phyloP scores from a whole-genome alignment of 1,140 invertebrate genomes.

The Hesperophylax magnus region DNA sequence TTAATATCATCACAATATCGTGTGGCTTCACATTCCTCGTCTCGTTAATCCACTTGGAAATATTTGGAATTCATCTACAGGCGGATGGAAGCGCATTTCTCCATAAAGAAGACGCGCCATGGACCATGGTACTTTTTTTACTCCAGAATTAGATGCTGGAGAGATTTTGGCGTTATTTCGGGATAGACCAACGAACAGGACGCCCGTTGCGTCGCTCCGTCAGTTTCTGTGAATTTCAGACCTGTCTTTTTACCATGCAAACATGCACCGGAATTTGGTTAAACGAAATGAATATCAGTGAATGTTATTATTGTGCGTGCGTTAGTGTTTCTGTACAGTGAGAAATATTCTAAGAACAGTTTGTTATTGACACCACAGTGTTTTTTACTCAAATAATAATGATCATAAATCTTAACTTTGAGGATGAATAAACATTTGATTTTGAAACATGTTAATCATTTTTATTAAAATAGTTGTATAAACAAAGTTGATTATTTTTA shows the following conservation, averaged over 20 bases:
- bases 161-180: slow-evolving; percentile 34
- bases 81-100: slow-evolving; percentile 13
- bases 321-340: too few relatives aligned
- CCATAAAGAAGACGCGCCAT: slow-evolving; percentile 31
- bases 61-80: slow-evolving; percentile 23
- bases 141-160: slow-evolving; percentile 30
- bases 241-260: background rate
- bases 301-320: too few relatives aligned
- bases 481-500: too few relatives aligned
- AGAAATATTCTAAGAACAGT: too few relatives aligned
- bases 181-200: slow-evolving; percentile 11
- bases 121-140: slow-evolving; percentile 18
- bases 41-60: slow-evolving; percentile 31
- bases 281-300: too few relatives aligned
- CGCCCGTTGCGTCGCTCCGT: slow-evolving; percentile 20
- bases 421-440: too few relatives aligned
- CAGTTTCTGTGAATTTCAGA: background rate
- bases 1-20: background rate
- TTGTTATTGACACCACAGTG: too few relatives aligned
- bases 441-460: too few relatives aligned
- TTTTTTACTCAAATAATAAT: too few relatives aligned
- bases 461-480: too few relatives aligned
- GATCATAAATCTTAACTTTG: too few relatives aligned
- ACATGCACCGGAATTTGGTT: too few relatives aligned
- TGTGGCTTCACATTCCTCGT: background rate